phyloP scores from a whole-genome alignment of 2,797 vertebrate species.

The Semotilus atromaculatus region DNA sequence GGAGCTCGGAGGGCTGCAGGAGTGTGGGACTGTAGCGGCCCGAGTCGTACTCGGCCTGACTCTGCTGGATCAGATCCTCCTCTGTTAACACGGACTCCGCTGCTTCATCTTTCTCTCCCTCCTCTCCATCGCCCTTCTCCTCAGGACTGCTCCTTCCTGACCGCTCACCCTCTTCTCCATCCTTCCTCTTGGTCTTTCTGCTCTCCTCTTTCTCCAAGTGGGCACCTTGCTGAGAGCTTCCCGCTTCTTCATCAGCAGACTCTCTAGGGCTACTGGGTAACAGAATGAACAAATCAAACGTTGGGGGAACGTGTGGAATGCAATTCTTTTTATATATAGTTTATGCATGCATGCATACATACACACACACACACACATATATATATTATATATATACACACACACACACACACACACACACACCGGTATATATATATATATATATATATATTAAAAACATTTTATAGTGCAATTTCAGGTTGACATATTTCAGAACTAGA shows the following conservation, averaged over 20 bases:
- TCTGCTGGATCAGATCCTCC: conserved; percentile 97
- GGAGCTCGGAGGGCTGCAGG: conserved; percentile 86
- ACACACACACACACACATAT: too few relatives aligned
- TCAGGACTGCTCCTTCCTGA: conserved; percentile 35
- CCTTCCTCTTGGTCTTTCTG: conserved; percentile 8
- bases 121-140: conserved; percentile 58
- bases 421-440: too few relatives aligned
- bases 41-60: conserved; percentile 92
- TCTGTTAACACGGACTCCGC: conserved; percentile 93
- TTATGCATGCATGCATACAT: too few relatives aligned
- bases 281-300: neutral
- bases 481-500: neutral
- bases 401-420: too few relatives aligned
- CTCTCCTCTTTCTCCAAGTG: conserved; percentile 37
- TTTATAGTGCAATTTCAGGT: neutral
- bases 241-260: conserved; percentile 40
- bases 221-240: conserved; percentile 51
- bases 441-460: neutral
- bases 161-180: conserved; percentile 30
- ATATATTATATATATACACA: too few relatives aligned
- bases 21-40: conserved; percentile 93
- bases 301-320: neutral
- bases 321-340: neutral
- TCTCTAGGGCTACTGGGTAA: conserved; percentile 40
- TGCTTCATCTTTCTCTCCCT: conserved; percentile 72